Evolutionary conservation across 2,888 invertebrate genomes (phyloP).

Genomic region (Cryptocephalus moraei): DNA sequence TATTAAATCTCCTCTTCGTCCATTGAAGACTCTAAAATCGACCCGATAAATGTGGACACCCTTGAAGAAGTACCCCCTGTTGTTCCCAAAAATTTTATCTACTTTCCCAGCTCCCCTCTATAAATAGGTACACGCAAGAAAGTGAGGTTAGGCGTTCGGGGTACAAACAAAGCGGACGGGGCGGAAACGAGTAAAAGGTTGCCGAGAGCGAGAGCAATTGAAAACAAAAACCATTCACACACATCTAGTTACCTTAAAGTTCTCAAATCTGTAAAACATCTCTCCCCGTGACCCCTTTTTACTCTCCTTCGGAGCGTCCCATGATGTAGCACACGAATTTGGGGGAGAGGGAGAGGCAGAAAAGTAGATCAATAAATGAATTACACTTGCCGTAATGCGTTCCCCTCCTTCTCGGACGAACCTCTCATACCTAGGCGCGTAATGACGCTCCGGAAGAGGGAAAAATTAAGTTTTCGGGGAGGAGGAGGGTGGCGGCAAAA

Average conservation of each 20-base stretch:
- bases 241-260: too few relatives aligned
- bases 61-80: too few relatives aligned
- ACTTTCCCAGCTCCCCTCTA: too few relatives aligned
- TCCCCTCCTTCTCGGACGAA: conserved; percentile 19
- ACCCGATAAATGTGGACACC: too few relatives aligned
- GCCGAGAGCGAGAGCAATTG: too few relatives aligned
- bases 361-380: conserved; percentile 41
- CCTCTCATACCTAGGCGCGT: not conserved
- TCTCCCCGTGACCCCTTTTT: not conserved
- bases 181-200: not conserved
- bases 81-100: too few relatives aligned
- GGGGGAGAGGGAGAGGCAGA: conserved; percentile 19
- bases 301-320: not conserved
- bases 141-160: conserved; percentile 15
- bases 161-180: conserved; percentile 4
- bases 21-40: too few relatives aligned
- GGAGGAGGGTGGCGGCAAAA: not conserved
- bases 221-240: too few relatives aligned
- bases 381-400: conserved; percentile 35
- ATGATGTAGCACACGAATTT: not conserved
- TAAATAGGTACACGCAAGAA: conserved; percentile 1
- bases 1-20: too few relatives aligned
- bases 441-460: not conserved
- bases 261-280: too few relatives aligned
- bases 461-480: not conserved